phyloP scores from a whole-genome alignment of 2,888 invertebrate genomes.

The Brachyptera putata region DNA sequence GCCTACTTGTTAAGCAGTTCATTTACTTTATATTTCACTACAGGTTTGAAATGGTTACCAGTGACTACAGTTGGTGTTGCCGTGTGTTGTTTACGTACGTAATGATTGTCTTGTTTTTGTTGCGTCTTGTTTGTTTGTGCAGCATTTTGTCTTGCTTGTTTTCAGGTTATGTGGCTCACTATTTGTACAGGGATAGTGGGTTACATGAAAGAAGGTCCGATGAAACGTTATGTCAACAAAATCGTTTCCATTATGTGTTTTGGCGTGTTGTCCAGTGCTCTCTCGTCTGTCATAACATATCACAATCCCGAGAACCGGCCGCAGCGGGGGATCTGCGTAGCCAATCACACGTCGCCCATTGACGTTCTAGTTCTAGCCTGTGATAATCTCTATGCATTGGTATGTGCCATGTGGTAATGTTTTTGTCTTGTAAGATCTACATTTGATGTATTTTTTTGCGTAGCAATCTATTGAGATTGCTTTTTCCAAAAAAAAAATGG shows the following conservation, averaged over 20 bases:
- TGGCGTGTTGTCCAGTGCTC: constrained; percentile 85
- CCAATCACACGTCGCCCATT: constrained; percentile 98
- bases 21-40: too few relatives aligned
- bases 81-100: too few relatives aligned
- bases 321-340: constrained; percentile 87
- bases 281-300: constrained; percentile 83
- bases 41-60: too few relatives aligned
- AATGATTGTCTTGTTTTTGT: too few relatives aligned
- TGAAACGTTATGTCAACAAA: constrained; percentile 76
- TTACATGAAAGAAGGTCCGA: constrained; percentile 68
- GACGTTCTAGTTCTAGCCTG: constrained; percentile 95
- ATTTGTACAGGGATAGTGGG: constrained; percentile 83
- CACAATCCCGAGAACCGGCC: constrained; percentile 85
- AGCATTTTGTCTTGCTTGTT: too few relatives aligned
- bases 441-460: too few relatives aligned
- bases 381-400: constrained; percentile 96
- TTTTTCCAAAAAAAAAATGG: too few relatives aligned
- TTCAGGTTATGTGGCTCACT: constrained; percentile 83
- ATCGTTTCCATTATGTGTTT: constrained; percentile 84
- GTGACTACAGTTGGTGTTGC: too few relatives aligned
- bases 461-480: too few relatives aligned
- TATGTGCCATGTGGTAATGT: constrained; percentile 57
- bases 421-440: too few relatives aligned
- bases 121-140: too few relatives aligned
- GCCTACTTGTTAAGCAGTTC: too few relatives aligned